Percentiles rank a stretch among this genome's conserved stretches.
Conservation (phyloP, 1,140 invertebrate species). For the Anastrepha obliqua region DNA sequence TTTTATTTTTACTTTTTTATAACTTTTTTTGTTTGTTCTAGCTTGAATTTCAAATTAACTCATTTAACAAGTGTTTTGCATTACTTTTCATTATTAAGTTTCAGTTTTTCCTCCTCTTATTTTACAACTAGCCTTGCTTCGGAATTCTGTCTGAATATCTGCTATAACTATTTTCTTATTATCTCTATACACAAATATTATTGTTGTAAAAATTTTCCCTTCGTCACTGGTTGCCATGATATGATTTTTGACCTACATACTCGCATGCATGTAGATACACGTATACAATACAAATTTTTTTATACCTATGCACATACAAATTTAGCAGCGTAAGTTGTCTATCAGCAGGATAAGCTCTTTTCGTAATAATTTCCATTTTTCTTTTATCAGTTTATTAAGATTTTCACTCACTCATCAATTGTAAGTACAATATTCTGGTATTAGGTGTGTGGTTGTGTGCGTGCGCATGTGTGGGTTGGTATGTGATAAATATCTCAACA, state of each 20-base stretch:
- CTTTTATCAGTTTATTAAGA: neutral
- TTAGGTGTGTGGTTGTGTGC: neutral
- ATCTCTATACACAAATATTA: neutral
- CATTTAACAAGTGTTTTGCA: no score
- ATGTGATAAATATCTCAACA: neutral
- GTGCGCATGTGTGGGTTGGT: neutral
- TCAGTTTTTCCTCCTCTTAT: neutral
- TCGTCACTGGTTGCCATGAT: neutral
- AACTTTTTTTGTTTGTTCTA: no score
- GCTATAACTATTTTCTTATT: neutral
- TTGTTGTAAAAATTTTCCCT: neutral
- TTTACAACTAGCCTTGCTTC: neutral
- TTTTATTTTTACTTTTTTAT: no score
- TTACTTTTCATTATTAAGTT: neutral
- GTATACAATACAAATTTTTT: neutral
- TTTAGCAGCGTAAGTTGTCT: neutral
- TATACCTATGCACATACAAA: no score
- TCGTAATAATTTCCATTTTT: neutral
- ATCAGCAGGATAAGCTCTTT: neutral
- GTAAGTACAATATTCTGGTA: neutral
- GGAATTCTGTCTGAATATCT: neutral
- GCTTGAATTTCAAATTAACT: no score
- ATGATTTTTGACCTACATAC: constrained; percentile 22
- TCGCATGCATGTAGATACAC: neutral
- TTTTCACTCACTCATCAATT: neutral